Base-by-base conservation (phyloP, 2,888 invertebrate genomes). In the Drosophila mimetica region DNA sequence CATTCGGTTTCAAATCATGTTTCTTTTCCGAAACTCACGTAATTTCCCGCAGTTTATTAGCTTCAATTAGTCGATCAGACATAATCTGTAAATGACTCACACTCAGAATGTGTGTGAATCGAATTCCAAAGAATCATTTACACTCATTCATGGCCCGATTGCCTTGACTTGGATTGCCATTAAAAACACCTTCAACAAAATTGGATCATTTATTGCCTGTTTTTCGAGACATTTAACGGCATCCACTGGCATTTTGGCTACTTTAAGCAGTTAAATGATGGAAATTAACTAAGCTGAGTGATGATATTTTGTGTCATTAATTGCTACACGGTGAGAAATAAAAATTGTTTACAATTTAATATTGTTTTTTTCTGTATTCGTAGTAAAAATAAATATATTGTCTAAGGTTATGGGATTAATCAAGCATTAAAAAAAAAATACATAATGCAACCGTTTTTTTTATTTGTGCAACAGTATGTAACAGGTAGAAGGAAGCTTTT, bases 151-250 rank as follows among this genome's bases (percentile, higher is more conserved):
- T 28, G 57, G 39, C 63, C 9, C 16, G 64, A 48, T 34, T 25
- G 64, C 63, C 64, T 65, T 65, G 65, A 65, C 34, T 44, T 44
- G 66, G 30, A 65, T 66, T 52, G 25, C 36, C 46, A 28, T 30
- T 28, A 53, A 25, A 25, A 53, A 14, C 53, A 36, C 36, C 42
- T 48, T 63, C 14, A 11, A 20, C 60, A 7, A 34, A 55, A 54
- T 54, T 58, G 13, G 41, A 52, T 30, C 58, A 25, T 54, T 60
- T 42, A 58, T 28, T 28, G 14, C 14, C 42, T 34, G 16, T 41
- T 53, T 30, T 18, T 52, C n/a, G 14, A 18, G 16, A 25, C 22
- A 37, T 51, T 39, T 39, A 20, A 18, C 48, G 16, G 25, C 16
- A 16, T 13, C 9, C 13, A n/a, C 36, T 20, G 34, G 22, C 4